A percentile compares a stretch with the other conserved stretches of the same genome.
phyloP scores from a whole-genome alignment of 2,797 vertebrate genomes.

The Pipistrellus pygmaeus region DNA sequence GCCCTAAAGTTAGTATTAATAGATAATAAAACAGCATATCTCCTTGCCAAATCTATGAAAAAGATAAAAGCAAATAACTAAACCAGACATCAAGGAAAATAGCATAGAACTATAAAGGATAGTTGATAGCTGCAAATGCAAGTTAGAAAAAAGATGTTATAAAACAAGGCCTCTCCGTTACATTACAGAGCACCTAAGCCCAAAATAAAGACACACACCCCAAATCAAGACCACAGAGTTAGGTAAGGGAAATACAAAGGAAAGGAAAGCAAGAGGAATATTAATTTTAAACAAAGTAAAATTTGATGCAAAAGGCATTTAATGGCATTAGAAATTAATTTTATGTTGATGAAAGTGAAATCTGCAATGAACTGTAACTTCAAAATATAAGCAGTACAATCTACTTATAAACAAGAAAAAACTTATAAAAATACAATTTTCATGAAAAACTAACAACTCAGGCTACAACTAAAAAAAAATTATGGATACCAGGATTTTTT shows the following conservation, averaged over 20 bases:
- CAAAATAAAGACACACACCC: slow-evolving; percentile 44
- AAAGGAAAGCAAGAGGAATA: not conserved
- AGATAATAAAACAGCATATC: slow-evolving; percentile 27
- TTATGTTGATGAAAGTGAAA: slow-evolving; percentile 9
- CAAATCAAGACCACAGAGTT: slow-evolving; percentile 25
- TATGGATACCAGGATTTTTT: not conserved
- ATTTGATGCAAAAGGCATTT: not conserved
- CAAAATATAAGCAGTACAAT: not conserved
- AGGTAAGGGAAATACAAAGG: not conserved
- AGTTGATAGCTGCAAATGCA: slow-evolving; percentile 17
- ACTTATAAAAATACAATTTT: slow-evolving; percentile 9
- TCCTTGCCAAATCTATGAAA: slow-evolving; percentile 42
- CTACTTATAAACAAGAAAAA: not conserved
- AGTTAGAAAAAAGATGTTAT: slow-evolving; percentile 24
- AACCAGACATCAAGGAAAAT: slow-evolving; percentile 52
- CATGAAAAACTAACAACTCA: not conserved
- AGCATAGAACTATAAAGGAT: slow-evolving; percentile 35
- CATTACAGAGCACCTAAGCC: not conserved
- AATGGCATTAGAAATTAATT: not conserved
- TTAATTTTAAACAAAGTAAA: slow-evolving; percentile 24
- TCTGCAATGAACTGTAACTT: not conserved
- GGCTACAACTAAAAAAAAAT: not conserved
- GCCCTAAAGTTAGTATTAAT: slow-evolving; percentile 35
- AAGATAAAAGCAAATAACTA: slow-evolving; percentile 58
- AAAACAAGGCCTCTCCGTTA: slow-evolving; percentile 39